phyloP scores from a whole-genome alignment of 1,140 invertebrate genomes.

The Orchestia grillus region DNA sequence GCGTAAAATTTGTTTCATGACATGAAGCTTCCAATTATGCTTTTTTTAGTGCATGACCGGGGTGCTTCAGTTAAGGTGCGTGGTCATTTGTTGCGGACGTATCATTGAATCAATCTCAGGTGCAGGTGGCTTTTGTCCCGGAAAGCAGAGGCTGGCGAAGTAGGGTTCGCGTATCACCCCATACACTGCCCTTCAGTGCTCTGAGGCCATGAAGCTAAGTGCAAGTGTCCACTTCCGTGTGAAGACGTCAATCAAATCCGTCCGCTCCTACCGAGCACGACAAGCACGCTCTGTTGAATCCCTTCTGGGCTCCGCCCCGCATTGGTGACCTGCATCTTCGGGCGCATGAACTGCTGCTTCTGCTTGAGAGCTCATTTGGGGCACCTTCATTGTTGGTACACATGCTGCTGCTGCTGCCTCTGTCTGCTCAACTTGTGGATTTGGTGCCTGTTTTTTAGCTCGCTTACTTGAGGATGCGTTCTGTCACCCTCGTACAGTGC shows the following conservation, averaged over 20 bases:
- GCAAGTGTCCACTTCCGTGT: conserved; percentile 31
- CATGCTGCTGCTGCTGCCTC: neutral
- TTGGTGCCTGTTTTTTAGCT: neutral
- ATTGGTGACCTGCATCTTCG: neutral
- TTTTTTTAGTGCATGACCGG: neutral
- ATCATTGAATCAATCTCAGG: neutral
- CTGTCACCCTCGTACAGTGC: neutral
- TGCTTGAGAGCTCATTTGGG: neutral
- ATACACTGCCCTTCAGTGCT: neutral
- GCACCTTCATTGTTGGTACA: neutral
- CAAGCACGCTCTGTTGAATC: conserved; percentile 12
- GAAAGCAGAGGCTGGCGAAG: neutral
- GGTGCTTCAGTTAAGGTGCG: neutral
- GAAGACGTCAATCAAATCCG: conserved; percentile 33
- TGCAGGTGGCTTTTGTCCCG: neutral
- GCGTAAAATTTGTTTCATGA: neutral
- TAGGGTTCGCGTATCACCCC: neutral
- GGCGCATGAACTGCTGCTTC: neutral
- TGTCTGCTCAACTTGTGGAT: neutral
- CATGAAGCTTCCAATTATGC: neutral
- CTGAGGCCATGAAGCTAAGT: conserved; percentile 11
- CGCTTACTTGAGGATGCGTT: neutral
- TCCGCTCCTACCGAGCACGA: neutral
- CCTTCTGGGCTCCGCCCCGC: neutral
- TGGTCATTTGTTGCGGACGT: neutral